Evolutionary conservation across 2,888 invertebrate species (phyloP).

Genomic region (Hoplodrina blanda): DNA sequence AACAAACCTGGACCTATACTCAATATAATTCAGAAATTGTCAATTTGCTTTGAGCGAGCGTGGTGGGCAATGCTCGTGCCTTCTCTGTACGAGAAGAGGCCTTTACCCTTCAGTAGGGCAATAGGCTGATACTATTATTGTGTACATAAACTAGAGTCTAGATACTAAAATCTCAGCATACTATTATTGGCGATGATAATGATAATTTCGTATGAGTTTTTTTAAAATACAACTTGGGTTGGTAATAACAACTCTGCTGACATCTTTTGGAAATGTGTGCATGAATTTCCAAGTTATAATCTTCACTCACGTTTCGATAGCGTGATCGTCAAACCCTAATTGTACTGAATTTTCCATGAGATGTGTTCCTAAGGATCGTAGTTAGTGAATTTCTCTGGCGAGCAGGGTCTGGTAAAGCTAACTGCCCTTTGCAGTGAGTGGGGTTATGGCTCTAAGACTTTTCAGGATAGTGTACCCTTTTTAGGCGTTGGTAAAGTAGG

Average conservation of each 20-base stretch:
- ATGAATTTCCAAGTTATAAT: constrained; percentile 15
- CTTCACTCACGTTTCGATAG: constrained; percentile 11
- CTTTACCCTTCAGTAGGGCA: too few species aligned
- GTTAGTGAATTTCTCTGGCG: constrained; percentile 11
- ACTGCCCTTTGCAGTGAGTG: constrained; percentile 16
- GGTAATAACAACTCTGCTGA: background rate
- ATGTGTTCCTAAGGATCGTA: constrained; percentile 7
- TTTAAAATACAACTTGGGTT: background rate
- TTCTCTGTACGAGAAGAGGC: too few species aligned
- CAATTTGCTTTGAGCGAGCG: too few species aligned
- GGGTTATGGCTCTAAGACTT: background rate
- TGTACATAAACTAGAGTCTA: background rate
- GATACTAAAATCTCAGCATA: background rate
- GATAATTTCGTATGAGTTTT: too few species aligned
- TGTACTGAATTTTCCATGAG: constrained; percentile 47
- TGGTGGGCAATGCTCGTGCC: too few species aligned
- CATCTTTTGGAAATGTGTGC: background rate
- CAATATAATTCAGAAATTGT: too few species aligned
- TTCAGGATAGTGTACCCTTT: background rate
- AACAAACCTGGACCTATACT: too few species aligned
- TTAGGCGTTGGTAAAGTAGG: background rate
- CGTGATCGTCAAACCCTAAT: constrained; percentile 30
- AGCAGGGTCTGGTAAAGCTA: constrained; percentile 7
- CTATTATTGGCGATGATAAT: too few species aligned
- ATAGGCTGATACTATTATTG: too few species aligned